Evolutionary conservation across 2,888 invertebrate species (phyloP).

Genomic region (Lissocephala sabroskyi): DNA sequence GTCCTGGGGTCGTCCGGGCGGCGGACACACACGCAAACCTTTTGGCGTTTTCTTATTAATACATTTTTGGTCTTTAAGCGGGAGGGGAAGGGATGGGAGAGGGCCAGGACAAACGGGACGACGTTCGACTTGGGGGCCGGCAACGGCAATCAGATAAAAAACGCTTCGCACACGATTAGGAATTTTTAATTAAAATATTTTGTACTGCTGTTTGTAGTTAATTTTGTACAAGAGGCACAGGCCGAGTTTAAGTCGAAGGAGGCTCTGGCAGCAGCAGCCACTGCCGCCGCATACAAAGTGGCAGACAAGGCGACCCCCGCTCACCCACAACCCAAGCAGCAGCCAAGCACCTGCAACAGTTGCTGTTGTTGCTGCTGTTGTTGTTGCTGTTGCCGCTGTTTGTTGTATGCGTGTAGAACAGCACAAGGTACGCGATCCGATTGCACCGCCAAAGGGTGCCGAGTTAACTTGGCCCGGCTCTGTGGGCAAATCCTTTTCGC

Average conservation of each 20-base stretch:
- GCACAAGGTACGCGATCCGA: conserved; percentile 62
- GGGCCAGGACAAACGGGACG: background rate
- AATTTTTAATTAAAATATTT: conserved; percentile 74
- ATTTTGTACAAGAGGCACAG: conserved; percentile 52
- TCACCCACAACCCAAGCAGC: conserved; percentile 14
- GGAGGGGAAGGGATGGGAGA: conserved; percentile 6
- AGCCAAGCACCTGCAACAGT: conserved; percentile 48
- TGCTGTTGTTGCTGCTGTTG: conserved; percentile 19
- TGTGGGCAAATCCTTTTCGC: conserved; percentile 45
- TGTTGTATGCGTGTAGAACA: conserved; percentile 65
- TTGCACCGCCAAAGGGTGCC: conserved; percentile 49
- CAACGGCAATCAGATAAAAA: conserved; percentile 70
- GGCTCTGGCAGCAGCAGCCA: conserved; percentile 3
- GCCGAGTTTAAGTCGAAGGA: conserved; percentile 3
- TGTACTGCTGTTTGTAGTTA: conserved; percentile 68
- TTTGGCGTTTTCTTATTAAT: conserved; percentile 66
- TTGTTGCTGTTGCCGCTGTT: conserved; percentile 35
- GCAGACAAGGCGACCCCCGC: conserved; percentile 15
- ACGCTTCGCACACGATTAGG: conserved; percentile 73
- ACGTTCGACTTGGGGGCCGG: conserved; percentile 19
- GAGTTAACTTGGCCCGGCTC: conserved; percentile 1
- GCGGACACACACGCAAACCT: conserved; percentile 53
- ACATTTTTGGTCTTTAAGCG: conserved; percentile 60
- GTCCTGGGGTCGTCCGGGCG: too few species aligned
- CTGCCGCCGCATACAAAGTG: conserved; percentile 40